Conservation (phyloP, 2,888 invertebrate species). For the Caenorhabditis afra region DNA sequence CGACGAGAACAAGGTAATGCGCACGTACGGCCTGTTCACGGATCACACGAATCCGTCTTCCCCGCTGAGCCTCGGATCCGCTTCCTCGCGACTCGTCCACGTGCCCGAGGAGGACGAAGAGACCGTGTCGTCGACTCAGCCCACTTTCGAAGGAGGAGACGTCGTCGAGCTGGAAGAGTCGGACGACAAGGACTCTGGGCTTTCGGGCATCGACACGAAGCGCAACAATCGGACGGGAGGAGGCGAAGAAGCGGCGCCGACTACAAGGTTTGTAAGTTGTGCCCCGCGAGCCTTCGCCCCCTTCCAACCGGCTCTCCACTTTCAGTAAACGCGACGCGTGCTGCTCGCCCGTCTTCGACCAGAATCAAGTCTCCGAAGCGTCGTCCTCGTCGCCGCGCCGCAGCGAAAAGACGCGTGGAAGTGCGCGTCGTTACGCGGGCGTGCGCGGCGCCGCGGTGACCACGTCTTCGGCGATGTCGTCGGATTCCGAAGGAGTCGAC, state of each 20-base stretch:
- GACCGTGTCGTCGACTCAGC: slow-evolving; percentile 2
- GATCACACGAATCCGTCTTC: slow-evolving; percentile 11
- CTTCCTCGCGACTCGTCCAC: slow-evolving; percentile 27
- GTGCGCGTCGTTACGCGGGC: slow-evolving; percentile 25
- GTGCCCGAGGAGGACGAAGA: slow-evolving; percentile 58
- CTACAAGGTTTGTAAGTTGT: slow-evolving; percentile 45
- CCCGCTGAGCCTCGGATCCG: slow-evolving; percentile 15
- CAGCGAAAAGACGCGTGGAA: slow-evolving; percentile 24
- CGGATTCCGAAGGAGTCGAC: slow-evolving; percentile 73
- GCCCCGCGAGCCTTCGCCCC: neutral
- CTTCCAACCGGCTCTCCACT: neutral
- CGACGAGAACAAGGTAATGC: slow-evolving; percentile 85
- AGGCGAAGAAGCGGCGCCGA: slow-evolving; percentile 9
- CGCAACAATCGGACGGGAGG: neutral
- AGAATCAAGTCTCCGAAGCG: neutral
- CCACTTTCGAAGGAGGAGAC: slow-evolving; percentile 26
- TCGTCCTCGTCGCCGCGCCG: slow-evolving; percentile 2
- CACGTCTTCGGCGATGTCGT: slow-evolving; percentile 53
- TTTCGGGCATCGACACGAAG: slow-evolving; percentile 58
- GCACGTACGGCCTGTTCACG: slow-evolving; percentile 64
- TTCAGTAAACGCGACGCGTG: slow-evolving; percentile 74
- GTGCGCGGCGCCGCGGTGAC: slow-evolving; percentile 3
- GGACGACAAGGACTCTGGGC: slow-evolving; percentile 63
- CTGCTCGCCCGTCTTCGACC: slow-evolving; percentile 75
- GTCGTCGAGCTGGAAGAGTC: slow-evolving; percentile 28